Evolutionary conservation across 53 echinoderm and acorn worm genomes (phyloP), one percentile per base, ranked within the genome.

Genomic region (Astropecten irregularis): DNA sequence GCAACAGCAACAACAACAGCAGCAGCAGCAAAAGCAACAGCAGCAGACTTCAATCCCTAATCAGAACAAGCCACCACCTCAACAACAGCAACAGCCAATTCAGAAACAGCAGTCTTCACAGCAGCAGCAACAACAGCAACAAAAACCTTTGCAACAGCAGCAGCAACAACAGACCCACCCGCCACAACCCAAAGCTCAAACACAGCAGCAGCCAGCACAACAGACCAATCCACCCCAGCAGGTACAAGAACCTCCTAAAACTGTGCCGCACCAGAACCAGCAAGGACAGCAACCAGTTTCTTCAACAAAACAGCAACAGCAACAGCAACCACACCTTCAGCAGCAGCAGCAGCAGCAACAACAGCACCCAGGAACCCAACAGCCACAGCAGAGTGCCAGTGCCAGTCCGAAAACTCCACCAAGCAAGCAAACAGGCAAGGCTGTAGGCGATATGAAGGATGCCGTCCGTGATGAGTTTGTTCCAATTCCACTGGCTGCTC

Each of bases 311-410:
- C 57, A 57, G 31, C 62, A 81, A 32, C 47, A 61, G 18, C 9
- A 40, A 23, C 65, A 61, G 48, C 34, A 66, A 37, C 66, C 40
- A 20, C 14, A 33, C 34, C 52, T 23, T 9, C 15, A 58, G 38
- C 63, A 63, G 30, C 62, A 81, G 33, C 81, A 81, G 44, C 60
- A 37, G 22, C 39, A 62, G 10, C 47, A 59, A 40, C 81, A 27
- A 34, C 48, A 37, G 23, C 59, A 39, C 40, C 42, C 76, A 57
- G 33, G 23, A 39, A 58, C 77, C 30, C 59, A 58, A 20, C 48
- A 81, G 42, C 48, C 48, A 3, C 65, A 42, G 28, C 14, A 9
- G 23, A 42, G 3, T 3, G 2, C 79, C 18, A 25, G 60, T 38
- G n/a, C 71, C n/a, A 34, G 36, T 36, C 37, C 37, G 5, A 64